Base-by-base conservation (phyloP, 2,797 vertebrate genomes). In the Pipistrellus kuhlii region DNA sequence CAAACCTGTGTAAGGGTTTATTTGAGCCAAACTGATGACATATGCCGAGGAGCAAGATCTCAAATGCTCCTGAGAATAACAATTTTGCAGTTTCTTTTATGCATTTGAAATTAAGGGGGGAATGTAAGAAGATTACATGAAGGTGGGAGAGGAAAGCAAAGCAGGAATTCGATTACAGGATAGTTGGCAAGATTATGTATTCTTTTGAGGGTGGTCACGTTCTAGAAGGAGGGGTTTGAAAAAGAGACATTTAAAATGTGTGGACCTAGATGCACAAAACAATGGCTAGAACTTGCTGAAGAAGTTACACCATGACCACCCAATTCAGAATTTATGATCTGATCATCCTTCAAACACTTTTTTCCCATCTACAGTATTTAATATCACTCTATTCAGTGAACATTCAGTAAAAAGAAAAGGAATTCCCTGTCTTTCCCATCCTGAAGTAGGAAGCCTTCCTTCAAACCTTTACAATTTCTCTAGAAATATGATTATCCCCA, bases 401-500 rank as follows among this genome's bases (percentile, higher is more conserved):
- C 5, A 85, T 21, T 91, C 13, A 75, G 35, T 81, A 30, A 64
- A 83, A 68, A 44, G 48, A 75, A 87, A 81, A 85, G 57, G 84
- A 85, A 91, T 87, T 75, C 46, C 44, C 75, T 55, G 75, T 72
- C 77, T 91, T 91, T 77, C 64, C 30, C 55, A 87, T 25, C 21
- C 72, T 68, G 30, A 85, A 59, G 85, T 46, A 83, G 27, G 59
- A 96, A 91, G 82, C 4, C 76, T 95, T 90, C 83, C 84, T 95
- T 93, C 64, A 82, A 89, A 66, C 38, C n/a, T 91, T 85, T 44
- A 57, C 59, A 84, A 44, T 20, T 76, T 62, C 93, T 91, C 80
- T 92, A 85, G 77, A 97, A 93, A 83, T 93, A 71, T 8, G 66
- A 92, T 94, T 92, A 88, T 87, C 41, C 82, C 80, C 78, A 51